These are phyloP conservation scores for Eulemur macaco DNA, from an alignment of 2,113 vertebrate genomes.

Conservation along the genomic window DNA sequence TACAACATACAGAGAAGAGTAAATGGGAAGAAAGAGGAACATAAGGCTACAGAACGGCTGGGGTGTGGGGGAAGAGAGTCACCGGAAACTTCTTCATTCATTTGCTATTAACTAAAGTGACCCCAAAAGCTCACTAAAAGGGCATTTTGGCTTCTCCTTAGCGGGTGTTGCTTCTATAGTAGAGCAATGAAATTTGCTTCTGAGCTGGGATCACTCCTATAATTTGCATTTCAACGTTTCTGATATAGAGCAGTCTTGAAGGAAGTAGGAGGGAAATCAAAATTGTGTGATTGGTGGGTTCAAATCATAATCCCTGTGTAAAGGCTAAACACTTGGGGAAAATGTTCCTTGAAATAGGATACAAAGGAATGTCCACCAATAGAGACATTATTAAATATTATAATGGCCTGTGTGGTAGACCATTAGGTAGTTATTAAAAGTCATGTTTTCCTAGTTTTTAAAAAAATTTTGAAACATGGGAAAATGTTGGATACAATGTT, in stretches of 20 bases:
- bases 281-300: background rate
- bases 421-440: background rate
- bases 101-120: background rate
- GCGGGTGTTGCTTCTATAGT: rapidly evolving
- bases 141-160: background rate
- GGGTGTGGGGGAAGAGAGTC: rapidly evolving
- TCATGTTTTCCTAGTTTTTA: background rate
- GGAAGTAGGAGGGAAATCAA: background rate
- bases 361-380: background rate
- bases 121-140: background rate
- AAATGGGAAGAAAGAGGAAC: background rate
- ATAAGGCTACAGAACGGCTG: rapidly evolving
- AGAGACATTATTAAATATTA: background rate
- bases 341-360: background rate
- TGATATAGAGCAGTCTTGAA: background rate
- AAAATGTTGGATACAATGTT: background rate
- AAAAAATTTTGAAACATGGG: background rate
- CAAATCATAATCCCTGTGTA: background rate
- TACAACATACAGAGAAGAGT: background rate
- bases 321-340: background rate
- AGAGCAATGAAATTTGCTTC: background rate
- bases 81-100: background rate
- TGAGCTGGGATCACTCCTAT: background rate
- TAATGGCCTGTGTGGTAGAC: background rate
- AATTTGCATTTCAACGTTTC: background rate